Evolutionary conservation across 2,797 vertebrate species (phyloP).

Genomic region (Eulemur albifrons): DNA sequence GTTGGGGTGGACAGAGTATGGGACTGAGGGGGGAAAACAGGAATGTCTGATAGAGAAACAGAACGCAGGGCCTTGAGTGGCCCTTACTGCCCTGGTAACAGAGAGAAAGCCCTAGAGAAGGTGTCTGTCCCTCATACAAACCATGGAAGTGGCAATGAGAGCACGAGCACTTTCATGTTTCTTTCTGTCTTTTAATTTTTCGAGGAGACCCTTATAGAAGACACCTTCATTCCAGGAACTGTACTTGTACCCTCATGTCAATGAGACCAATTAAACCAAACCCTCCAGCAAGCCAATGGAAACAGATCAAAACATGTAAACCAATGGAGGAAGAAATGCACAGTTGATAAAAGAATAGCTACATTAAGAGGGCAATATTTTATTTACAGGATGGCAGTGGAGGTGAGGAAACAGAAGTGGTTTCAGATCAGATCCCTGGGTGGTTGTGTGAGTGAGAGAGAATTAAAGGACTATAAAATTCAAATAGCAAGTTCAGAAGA

Average conservation of each 20-base stretch:
- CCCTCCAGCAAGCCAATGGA: neutral
- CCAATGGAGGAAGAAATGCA: neutral
- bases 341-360: neutral
- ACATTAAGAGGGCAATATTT: neutral
- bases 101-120: neutral
- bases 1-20: no score
- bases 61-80: fast-evolving
- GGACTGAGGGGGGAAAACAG: neutral
- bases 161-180: neutral
- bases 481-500: neutral
- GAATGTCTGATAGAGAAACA: neutral
- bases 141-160: neutral
- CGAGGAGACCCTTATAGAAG: neutral
- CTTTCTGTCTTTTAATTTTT: neutral
- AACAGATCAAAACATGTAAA: neutral
- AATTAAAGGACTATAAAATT: neutral
- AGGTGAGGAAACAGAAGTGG: neutral
- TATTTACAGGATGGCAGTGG: neutral
- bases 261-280: neutral
- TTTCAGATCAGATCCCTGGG: neutral
- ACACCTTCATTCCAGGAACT: neutral
- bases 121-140: neutral
- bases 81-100: no score
- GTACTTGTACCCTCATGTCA: neutral
- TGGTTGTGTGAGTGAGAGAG: no score